Base-by-base conservation (phyloP, 1,140 invertebrate species). In the Drosophila rufa region DNA sequence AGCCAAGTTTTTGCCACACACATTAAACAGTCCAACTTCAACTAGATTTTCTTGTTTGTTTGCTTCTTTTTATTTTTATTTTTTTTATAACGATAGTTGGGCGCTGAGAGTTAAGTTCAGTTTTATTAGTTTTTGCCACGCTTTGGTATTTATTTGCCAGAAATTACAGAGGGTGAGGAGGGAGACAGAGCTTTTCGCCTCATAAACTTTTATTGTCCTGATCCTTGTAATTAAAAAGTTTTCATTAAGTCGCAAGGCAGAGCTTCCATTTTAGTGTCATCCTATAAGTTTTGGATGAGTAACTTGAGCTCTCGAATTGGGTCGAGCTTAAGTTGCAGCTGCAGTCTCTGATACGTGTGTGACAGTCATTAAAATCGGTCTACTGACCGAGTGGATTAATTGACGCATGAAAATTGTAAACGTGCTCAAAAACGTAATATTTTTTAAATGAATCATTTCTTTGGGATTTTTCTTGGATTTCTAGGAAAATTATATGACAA, bases 181-280 rank as follows among this genome's bases (percentile, higher is more conserved):
- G 11, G 5, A 12, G 55, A 4, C 12, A 25, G 25, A 33, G 82
- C 75, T 83, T 77, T 89, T 53, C 69, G 85, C 84, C 76, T 75
- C 76, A 84, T 84, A 89, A 89, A 89, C 73, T 89, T 90, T 89
- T 84, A 89, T 89, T 90, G 84, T 80, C 68, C 68, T 84, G 84
- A 89, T 84, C 68, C 73, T 78, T 47, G 85, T 90, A 90, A 89
- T 89, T 89, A 90, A 89, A 89, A 89, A 89, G 61, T 89, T 90
- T 84, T 57, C 51, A 77, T 78, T 61, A 89, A 83, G 75, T 79
- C 75, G 50, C 43, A 17, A 51, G 36, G 67, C 33, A 38, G 60
- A 59, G 61, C 40, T 60, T 61, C 33, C 40, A 68, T 56, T 82
- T 82, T 68, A 68, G 60, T 74, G 80, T 79, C 80, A 79, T 50